Evolutionary conservation across 2,888 invertebrate species (phyloP), one percentile per base, ranked within the genome.

Genomic region (Microctonus aethiopoides): DNA sequence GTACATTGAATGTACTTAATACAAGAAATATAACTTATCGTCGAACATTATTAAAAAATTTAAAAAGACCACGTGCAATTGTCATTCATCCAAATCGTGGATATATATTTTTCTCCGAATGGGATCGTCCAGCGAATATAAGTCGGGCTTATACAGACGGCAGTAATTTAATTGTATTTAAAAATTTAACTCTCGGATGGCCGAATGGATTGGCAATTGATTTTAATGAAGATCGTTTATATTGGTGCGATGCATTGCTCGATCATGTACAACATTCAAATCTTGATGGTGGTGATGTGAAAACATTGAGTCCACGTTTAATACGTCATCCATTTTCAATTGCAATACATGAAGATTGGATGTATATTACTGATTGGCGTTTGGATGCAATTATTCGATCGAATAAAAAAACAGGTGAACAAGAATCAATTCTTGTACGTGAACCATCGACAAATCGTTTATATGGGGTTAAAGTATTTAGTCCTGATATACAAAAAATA

Each of bases 311-410:
- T 80, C 96, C 96, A 0, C 89, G 93, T 62, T 87, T 96, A 10
- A 96, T 95, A 66, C 90, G 94, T 65, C 96, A 95, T 89, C 97
- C 96, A 0, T 96, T 96, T 88, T 97, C 94, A 4, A 95, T 98
- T 56, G 96, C 96, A 0, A 94, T 98, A 71, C 92, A 95, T 84
- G 91, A 92, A 75, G 94, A 96, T 26, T 96, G 94, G 89, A 94
- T 99, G 91, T 99, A 97, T 86, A 97, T 98, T 59, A 97, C 98
- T 0, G 98, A 99, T 86, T 99, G 99, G 97, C 89, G 98, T 60
- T 87, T 98, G 59, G 98, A 98, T 84, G 97, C 98, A 0, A 97
- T 99, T 66, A 93, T 98, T 11, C 90, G 95, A 24, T 88, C 98
- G 74, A 92, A 97, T 83, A 98, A 98, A 85, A 88, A 93, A 54